Conservation (phyloP, 1,140 invertebrate genomes). For the Teleopsis dalmanni region DNA sequence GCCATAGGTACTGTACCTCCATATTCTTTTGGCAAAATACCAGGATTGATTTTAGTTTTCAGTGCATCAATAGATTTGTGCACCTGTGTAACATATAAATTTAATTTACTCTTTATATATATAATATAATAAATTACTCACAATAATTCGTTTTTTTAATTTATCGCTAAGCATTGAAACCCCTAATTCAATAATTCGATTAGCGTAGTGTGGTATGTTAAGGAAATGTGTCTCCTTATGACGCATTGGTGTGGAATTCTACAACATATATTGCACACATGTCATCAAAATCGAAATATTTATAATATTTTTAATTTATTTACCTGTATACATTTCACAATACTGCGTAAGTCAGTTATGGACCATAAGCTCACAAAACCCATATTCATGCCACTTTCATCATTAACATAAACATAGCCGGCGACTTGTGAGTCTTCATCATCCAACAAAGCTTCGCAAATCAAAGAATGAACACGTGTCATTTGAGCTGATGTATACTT, state of each 20-base stretch:
- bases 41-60: constrained; percentile 58
- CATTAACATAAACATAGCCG: constrained; percentile 75
- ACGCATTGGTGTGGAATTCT: constrained; percentile 81
- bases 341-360: constrained; percentile 65
- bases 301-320: constrained; percentile 1
- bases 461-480: constrained; percentile 65
- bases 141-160: constrained; percentile 64
- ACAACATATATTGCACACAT: constrained; percentile 23
- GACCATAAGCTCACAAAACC: constrained; percentile 75
- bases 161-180: constrained; percentile 73
- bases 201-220: constrained; percentile 69
- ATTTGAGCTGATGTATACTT: constrained; percentile 66
- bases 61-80: constrained; percentile 64
- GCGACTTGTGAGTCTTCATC: constrained; percentile 71
- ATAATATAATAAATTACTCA: constrained; percentile 43
- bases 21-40: constrained; percentile 77
- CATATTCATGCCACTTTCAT: constrained; percentile 75
- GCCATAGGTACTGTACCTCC: constrained; percentile 67
- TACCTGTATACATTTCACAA: constrained; percentile 71
- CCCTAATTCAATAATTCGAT: constrained; percentile 69
- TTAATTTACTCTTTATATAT: background rate
- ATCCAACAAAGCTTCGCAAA: constrained; percentile 68
- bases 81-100: constrained; percentile 47
- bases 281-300: background rate
- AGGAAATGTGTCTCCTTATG: constrained; percentile 79